These are phyloP conservation scores for Sebastes taczanowskii DNA, from an alignment of 2,797 vertebrate genomes.

Conservation along the genomic window DNA sequence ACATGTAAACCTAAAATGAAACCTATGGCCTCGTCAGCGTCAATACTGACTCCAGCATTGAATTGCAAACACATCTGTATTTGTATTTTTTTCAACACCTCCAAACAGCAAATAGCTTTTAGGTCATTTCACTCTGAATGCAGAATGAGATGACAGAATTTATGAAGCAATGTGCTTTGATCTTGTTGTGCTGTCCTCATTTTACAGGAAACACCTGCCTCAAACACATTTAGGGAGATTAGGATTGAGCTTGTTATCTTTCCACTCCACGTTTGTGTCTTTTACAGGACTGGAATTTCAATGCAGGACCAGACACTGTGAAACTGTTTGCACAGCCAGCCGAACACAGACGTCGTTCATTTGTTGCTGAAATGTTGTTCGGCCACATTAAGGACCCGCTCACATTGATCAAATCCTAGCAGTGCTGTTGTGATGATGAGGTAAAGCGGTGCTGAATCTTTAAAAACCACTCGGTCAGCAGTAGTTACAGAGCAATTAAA, in stretches of 20 bases:
- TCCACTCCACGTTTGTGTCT: conserved; percentile 67
- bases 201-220: conserved; percentile 71
- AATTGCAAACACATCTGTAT: conserved; percentile 26
- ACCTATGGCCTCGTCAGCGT: neutral
- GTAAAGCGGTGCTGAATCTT: conserved; percentile 9
- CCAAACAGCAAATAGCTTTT: conserved; percentile 47
- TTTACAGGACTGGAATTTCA: conserved; percentile 76
- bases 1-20: conserved; percentile 7
- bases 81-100: conserved; percentile 17
- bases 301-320: conserved; percentile 69
- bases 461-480: conserved; percentile 20
- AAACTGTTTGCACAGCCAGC: conserved; percentile 51
- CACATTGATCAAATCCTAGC: conserved; percentile 30
- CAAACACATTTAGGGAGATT: conserved; percentile 75
- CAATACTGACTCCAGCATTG: conserved; percentile 10
- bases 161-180: conserved; percentile 63
- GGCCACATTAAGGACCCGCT: conserved; percentile 27
- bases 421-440: neutral
- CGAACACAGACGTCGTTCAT: too few relatives aligned
- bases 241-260: conserved; percentile 76
- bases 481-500: conserved; percentile 8
- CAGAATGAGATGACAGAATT: conserved; percentile 49
- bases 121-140: conserved; percentile 41
- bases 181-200: conserved; percentile 60
- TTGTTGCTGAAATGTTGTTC: too few relatives aligned